A percentile compares a stretch with the other conserved stretches of the same genome.
Conservation (phyloP, 2,113 vertebrate genomes). For the Pteruthius melanotis region DNA sequence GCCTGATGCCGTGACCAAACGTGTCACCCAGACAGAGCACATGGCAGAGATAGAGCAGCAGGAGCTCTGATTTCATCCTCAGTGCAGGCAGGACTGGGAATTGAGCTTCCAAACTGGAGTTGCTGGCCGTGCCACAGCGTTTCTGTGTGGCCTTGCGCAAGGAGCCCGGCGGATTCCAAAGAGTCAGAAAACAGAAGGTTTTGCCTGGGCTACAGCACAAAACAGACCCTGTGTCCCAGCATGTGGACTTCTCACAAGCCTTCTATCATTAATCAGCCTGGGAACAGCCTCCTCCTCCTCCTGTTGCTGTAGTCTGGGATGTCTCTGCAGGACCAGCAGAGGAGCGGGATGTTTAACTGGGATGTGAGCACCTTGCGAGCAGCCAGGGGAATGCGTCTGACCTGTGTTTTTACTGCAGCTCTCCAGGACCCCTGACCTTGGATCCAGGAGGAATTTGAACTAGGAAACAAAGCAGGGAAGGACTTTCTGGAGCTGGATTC, state of each 20-base stretch:
- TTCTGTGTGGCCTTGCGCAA: not conserved
- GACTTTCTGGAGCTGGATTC: not conserved
- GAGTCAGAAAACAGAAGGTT: not conserved
- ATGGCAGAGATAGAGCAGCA: fast-evolving
- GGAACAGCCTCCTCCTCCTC: not conserved
- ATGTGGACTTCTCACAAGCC: not conserved
- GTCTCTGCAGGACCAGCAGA: not conserved
- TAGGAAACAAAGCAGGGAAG: not conserved
- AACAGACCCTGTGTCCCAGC: not conserved
- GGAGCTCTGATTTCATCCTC: not conserved
- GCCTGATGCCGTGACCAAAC: fast-evolving
- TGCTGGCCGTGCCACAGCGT: not conserved
- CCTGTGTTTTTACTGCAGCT: not conserved
- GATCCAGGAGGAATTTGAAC: not conserved
- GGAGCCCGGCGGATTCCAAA: not conserved
- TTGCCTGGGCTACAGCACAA: not conserved
- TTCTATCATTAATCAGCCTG: not conserved
- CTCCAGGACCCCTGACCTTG: not conserved
- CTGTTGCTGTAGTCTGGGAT: not conserved
- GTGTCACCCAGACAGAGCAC: not conserved
- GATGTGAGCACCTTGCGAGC: not conserved
- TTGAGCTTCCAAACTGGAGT: not conserved
- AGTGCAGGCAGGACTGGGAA: not conserved
- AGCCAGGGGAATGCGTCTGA: not conserved
- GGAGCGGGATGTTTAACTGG: not conserved